These are phyloP conservation scores for Conistra vaccinii DNA, from an alignment of 2,888 invertebrate species.

Conservation along the genomic window DNA sequence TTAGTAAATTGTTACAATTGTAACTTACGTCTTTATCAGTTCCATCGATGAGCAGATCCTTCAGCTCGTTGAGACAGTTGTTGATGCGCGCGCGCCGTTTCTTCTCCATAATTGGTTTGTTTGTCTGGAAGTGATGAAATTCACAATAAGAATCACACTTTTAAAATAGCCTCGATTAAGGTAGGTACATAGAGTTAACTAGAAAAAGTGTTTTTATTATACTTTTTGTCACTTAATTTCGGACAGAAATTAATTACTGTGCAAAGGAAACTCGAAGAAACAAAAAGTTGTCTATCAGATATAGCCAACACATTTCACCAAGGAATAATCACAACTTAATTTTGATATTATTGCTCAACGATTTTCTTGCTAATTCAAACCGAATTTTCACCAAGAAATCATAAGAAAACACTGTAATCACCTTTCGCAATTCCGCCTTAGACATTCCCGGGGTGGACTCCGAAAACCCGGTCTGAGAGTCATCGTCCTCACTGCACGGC, in stretches of 20 bases:
- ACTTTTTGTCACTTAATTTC: neutral
- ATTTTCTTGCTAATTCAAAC: neutral
- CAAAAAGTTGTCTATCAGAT: neutral
- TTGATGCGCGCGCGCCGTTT: conserved; percentile 97
- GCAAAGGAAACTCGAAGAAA: neutral
- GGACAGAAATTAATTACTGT: neutral
- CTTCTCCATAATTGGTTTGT: conserved; percentile 98
- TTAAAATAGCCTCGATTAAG: neutral
- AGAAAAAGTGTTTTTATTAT: neutral
- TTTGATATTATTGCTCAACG: neutral
- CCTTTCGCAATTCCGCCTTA: conserved; percentile 93
- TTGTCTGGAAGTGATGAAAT: conserved; percentile 91
- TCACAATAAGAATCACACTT: neutral
- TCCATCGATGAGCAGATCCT: conserved; percentile 95
- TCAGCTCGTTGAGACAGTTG: conserved; percentile 96
- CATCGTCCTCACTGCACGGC: conserved; percentile 92
- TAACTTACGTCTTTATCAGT: conserved; percentile 97
- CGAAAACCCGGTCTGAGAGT: conserved; percentile 87
- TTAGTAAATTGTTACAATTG: neutral
- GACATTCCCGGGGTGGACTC: conserved; percentile 91
- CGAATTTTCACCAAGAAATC: neutral
- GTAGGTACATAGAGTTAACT: neutral
- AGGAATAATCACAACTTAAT: neutral
- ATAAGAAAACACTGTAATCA: conserved; percentile 72
- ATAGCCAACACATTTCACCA: neutral